Evolutionary conservation across 2,888 invertebrate species (phyloP).

Genomic region (Nymphalis c-album): DNA sequence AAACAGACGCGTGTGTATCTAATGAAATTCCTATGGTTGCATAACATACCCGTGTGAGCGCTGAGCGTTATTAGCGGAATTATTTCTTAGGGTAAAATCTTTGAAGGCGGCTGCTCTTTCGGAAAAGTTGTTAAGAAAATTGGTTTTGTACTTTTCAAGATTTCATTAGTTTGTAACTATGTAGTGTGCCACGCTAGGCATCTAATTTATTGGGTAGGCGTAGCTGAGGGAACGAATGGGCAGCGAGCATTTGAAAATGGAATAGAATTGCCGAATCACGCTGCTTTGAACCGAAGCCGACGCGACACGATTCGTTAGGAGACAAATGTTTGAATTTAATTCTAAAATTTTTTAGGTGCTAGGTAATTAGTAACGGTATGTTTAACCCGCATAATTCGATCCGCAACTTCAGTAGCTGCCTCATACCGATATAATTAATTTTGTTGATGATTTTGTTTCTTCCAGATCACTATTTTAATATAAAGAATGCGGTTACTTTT

Average conservation of each 20-base stretch:
- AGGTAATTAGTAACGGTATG: slow-evolving; percentile 74
- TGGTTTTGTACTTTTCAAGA: slow-evolving; percentile 80
- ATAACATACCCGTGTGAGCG: slow-evolving; percentile 78
- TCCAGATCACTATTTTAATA: slow-evolving; percentile 6
- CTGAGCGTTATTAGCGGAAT: slow-evolving; percentile 78
- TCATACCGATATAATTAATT: slow-evolving; percentile 67
- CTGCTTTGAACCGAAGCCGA: slow-evolving; percentile 73
- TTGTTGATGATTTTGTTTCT: slow-evolving; percentile 44
- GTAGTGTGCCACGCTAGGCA: slow-evolving; percentile 74
- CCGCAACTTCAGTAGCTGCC: slow-evolving; percentile 64
- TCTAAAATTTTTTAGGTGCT: slow-evolving; percentile 63
- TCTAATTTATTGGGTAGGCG: slow-evolving; percentile 81
- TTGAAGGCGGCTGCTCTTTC: slow-evolving; percentile 80
- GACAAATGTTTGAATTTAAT: slow-evolving; percentile 81
- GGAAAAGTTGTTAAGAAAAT: slow-evolving; percentile 82
- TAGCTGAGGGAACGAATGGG: slow-evolving; percentile 79
- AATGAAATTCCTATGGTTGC: slow-evolving; percentile 82
- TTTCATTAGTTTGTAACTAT: slow-evolving; percentile 81
- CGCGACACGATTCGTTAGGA: slow-evolving; percentile 80
- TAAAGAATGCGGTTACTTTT: slow-evolving; percentile 23
- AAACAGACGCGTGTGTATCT: slow-evolving; percentile 82
- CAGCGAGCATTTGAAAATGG: slow-evolving; percentile 76
- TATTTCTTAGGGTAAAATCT: slow-evolving; percentile 78
- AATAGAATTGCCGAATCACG: slow-evolving; percentile 78
- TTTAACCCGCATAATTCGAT: slow-evolving; percentile 63